These are phyloP conservation scores for Zaprionus taronus DNA, from an alignment of 1,140 invertebrate genomes.

Conservation along the genomic window DNA sequence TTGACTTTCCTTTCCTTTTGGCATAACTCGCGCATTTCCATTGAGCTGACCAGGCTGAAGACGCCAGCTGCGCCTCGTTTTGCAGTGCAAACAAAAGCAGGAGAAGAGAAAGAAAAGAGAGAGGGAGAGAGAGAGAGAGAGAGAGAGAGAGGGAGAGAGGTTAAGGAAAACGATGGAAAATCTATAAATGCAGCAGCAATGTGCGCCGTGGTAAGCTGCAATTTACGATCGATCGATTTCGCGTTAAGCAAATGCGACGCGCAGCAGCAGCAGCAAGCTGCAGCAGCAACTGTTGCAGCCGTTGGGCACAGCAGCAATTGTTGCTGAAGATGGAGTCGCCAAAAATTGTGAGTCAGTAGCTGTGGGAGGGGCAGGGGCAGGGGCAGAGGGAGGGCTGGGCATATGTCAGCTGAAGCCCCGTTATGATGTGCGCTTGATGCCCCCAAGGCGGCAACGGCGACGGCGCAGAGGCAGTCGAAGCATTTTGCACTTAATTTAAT, in stretches of 20 bases:
- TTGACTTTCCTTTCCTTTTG: slow-evolving; percentile 25
- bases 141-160: neutral
- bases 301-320: slow-evolving; percentile 25
- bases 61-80: slow-evolving; percentile 26
- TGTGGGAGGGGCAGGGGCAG: neutral
- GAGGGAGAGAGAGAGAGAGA: no score
- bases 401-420: slow-evolving; percentile 59
- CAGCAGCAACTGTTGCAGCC: slow-evolving; percentile 28
- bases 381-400: slow-evolving; percentile 5
- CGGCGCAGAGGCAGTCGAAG: slow-evolving; percentile 1
- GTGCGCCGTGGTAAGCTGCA: slow-evolving; percentile 52
- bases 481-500: slow-evolving; percentile 81
- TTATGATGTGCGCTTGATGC: slow-evolving; percentile 67
- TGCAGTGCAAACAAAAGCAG: slow-evolving; percentile 34
- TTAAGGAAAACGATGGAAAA: slow-evolving; percentile 34
- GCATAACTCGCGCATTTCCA: slow-evolving; percentile 15
- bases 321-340: slow-evolving; percentile 19
- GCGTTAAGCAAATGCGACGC: slow-evolving; percentile 67
- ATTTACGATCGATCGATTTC: slow-evolving; percentile 77
- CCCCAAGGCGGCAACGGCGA: slow-evolving; percentile 27
- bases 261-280: no score
- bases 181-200: slow-evolving; percentile 59
- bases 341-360: neutral
- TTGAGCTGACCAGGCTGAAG: slow-evolving; percentile 13
- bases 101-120: neutral